Evolutionary conservation across 2,113 vertebrate genomes (phyloP).

Genomic region (Atractosteus spatula): DNA sequence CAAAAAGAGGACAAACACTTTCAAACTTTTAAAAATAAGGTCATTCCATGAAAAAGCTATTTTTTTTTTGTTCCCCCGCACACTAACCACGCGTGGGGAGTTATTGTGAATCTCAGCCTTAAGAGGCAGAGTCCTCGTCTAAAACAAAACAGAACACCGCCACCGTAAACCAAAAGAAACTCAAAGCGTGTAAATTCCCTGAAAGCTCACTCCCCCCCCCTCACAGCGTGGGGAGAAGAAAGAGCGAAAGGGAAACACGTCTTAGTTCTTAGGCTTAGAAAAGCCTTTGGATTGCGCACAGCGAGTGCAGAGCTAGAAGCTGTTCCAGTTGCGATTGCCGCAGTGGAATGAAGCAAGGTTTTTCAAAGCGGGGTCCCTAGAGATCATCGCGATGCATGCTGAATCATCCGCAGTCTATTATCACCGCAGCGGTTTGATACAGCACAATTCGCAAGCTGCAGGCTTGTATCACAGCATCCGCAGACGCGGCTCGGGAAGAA

Average conservation of each 20-base stretch:
- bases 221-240: background rate
- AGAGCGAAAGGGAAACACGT: background rate
- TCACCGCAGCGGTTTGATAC: conserved; percentile 48
- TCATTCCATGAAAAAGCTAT: too few relatives aligned
- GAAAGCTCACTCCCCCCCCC: background rate
- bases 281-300: background rate
- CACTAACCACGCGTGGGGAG: too few relatives aligned
- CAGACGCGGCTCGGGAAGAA: background rate
- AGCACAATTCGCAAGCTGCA: conserved; percentile 41
- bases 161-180: too few relatives aligned
- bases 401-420: conserved; percentile 48
- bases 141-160: too few relatives aligned
- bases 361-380: conserved; percentile 37
- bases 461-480: conserved; percentile 18
- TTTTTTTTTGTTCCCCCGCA: too few relatives aligned
- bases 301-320: background rate
- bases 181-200: too few relatives aligned
- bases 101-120: too few relatives aligned
- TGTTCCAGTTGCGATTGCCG: background rate
- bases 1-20: too few relatives aligned
- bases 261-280: background rate
- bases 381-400: conserved; percentile 38
- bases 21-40: too few relatives aligned
- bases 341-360: conserved; percentile 34
- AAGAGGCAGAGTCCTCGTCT: too few relatives aligned